Evolutionary conservation across 2,113 vertebrate genomes (phyloP).

Genomic region (Lycaon pictus): DNA sequence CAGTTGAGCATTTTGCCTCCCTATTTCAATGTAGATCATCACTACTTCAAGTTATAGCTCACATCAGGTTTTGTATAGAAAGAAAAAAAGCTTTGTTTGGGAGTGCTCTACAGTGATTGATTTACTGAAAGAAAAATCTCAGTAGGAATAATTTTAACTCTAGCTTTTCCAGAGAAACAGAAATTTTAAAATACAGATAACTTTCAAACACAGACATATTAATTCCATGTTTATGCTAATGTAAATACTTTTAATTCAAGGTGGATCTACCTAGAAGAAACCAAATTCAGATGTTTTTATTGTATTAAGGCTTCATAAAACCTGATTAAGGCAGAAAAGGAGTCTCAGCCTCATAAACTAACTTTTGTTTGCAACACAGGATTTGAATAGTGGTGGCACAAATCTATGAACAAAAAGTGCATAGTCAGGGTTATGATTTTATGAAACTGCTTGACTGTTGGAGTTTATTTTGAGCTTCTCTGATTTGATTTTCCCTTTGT

Average conservation of each 20-base stretch:
- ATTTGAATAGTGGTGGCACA: neutral
- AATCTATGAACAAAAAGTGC: neutral
- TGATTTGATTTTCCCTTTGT: slow-evolving; percentile 35
- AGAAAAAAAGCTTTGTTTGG: slow-evolving; percentile 3
- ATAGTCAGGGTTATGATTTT: slow-evolving; percentile 30
- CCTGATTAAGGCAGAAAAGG: neutral
- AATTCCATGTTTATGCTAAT: slow-evolving; percentile 1
- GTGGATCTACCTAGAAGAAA: neutral
- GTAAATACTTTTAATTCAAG: slow-evolving; percentile 48
- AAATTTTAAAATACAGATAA: slow-evolving; percentile 5
- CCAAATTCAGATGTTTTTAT: slow-evolving; percentile 36
- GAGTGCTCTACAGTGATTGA: neutral
- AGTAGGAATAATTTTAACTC: neutral
- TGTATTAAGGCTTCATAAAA: neutral
- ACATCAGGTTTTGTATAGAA: neutral
- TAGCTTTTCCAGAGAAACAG: neutral
- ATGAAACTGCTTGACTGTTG: neutral
- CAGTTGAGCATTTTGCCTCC: neutral
- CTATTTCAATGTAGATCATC: slow-evolving; percentile 41
- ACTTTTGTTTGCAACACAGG: neutral
- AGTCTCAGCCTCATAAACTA: neutral
- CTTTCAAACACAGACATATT: neutral
- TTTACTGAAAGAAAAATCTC: slow-evolving; percentile 40
- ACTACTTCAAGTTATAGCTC: neutral
- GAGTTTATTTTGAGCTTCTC: slow-evolving; percentile 49